phyloP scores from a whole-genome alignment of 2,113 vertebrate genomes.

The Chinchilla lanigera region DNA sequence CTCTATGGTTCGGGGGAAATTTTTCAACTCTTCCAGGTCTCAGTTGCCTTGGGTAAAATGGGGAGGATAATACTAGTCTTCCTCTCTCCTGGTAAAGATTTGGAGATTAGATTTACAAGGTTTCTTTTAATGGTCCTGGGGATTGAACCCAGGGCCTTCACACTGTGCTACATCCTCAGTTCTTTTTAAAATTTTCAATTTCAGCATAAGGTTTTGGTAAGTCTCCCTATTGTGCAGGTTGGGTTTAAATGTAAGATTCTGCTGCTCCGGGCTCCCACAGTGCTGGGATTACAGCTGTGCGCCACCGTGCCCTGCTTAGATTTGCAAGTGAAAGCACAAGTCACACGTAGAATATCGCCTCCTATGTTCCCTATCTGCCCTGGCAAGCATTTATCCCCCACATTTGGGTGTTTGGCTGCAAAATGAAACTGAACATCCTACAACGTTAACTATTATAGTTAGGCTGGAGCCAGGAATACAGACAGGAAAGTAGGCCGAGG shows the following conservation, averaged over 20 bases:
- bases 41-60: background rate
- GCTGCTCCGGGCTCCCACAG: background rate
- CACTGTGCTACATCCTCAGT: background rate
- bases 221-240: background rate
- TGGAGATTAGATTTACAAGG: background rate
- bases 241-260: background rate
- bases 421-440: background rate
- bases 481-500: background rate
- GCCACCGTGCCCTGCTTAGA: background rate
- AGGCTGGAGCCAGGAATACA: constrained; percentile 12
- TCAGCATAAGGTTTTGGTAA: background rate
- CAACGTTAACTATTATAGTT: background rate
- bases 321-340: background rate
- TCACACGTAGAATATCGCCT: background rate
- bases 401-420: constrained; percentile 13
- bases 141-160: background rate
- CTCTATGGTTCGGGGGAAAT: background rate
- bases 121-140: background rate
- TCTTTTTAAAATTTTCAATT: background rate
- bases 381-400: background rate
- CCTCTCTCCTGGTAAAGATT: background rate
- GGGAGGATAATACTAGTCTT: background rate
- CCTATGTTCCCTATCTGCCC: background rate
- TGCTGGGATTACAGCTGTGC: background rate
- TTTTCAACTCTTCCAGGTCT: background rate